Evolutionary conservation across 2,888 invertebrate genomes (phyloP).

Genomic region (Heliconius aoede): DNA sequence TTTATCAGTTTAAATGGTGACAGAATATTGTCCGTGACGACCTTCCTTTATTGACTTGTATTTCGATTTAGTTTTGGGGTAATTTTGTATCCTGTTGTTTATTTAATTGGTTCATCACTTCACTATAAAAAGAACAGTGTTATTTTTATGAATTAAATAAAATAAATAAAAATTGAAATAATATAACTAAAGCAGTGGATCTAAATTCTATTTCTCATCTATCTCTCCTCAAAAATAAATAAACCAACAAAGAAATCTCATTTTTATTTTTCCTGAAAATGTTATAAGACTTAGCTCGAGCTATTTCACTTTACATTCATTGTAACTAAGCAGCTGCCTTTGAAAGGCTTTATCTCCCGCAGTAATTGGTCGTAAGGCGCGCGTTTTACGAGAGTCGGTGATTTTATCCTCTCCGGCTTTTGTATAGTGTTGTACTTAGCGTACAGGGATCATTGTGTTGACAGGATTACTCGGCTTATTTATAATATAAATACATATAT

Average conservation of each 20-base stretch:
- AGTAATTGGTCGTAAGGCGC: constrained; percentile 75
- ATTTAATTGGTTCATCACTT: too few species aligned
- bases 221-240: not conserved
- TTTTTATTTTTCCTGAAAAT: constrained; percentile 23
- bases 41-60: constrained; percentile 36
- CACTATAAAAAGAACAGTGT: not conserved
- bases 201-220: too few species aligned
- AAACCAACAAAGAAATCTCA: not conserved
- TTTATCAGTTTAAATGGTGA: constrained; percentile 65
- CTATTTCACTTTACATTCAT: constrained; percentile 43
- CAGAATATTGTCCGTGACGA: constrained; percentile 51
- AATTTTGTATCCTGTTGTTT: too few species aligned
- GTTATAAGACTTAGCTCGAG: constrained; percentile 23
- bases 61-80: not conserved
- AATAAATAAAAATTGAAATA: too few species aligned
- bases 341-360: constrained; percentile 69
- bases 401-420: constrained; percentile 58
- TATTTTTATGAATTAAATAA: not conserved
- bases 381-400: constrained; percentile 62
- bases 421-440: constrained; percentile 58
- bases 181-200: too few species aligned
- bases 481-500: not conserved
- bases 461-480: constrained; percentile 17
- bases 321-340: constrained; percentile 57
- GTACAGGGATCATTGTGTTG: constrained; percentile 33